phyloP scores from a whole-genome alignment of 2,797 vertebrate species.

The Sebastes steindachneri region DNA sequence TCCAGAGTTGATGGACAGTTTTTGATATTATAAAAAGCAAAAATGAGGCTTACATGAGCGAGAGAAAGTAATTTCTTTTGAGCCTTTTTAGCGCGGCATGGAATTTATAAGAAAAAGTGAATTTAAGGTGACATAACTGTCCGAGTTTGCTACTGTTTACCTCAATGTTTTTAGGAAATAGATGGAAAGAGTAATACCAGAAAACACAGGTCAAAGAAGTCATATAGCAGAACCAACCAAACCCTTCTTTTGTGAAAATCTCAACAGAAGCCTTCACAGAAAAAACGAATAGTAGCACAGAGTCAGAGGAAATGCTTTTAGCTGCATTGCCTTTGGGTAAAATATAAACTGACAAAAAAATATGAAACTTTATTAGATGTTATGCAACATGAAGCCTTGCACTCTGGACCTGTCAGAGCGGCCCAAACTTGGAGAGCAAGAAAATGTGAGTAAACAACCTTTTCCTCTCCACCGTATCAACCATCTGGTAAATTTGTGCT shows the following conservation, averaged over 20 bases:
- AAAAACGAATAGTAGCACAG: not conserved
- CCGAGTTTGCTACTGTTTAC: not conserved
- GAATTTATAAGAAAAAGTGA: slow-evolving; percentile 6
- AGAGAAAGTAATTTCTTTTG: slow-evolving; percentile 2
- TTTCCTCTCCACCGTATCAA: not conserved
- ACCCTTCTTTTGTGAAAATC: not conserved
- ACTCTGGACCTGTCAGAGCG: not conserved
- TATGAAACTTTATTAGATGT: slow-evolving; percentile 22
- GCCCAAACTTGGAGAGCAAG: not conserved
- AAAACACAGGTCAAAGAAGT: not conserved
- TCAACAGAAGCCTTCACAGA: not conserved
- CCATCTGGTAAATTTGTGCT: slow-evolving; percentile 13
- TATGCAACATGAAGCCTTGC: slow-evolving; percentile 7
- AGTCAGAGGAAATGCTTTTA: not conserved
- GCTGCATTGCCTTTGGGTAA: not conserved
- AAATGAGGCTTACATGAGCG: slow-evolving; percentile 11
- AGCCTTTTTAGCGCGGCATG: slow-evolving; percentile 14
- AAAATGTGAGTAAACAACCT: slow-evolving; percentile 9
- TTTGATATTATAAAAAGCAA: slow-evolving; percentile 20
- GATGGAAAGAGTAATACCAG: not conserved
- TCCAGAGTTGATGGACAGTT: slow-evolving; percentile 19
- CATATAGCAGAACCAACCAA: not conserved
- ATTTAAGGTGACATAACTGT: slow-evolving; percentile 45
- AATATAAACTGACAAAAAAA: not conserved
- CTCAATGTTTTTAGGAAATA: not conserved